Conservation (phyloP, 2,888 invertebrate genomes). For the Phrixothrix hirtus region DNA sequence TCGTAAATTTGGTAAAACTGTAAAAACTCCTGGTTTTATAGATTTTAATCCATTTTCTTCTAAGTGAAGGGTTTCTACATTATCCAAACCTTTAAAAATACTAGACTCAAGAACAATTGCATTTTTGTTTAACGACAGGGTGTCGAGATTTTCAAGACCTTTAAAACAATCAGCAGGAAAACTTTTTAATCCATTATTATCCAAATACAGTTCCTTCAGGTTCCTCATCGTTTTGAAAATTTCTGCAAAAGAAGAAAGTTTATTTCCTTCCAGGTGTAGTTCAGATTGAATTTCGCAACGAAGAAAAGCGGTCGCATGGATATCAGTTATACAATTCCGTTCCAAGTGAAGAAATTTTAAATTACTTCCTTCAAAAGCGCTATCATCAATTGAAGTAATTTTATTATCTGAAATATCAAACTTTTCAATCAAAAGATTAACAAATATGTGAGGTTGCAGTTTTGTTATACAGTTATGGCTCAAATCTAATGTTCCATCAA, state of each 20-base stretch:
- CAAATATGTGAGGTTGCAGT: slow-evolving; percentile 3
- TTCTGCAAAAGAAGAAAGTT: slow-evolving; percentile 6
- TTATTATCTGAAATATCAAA: slow-evolving; percentile 19
- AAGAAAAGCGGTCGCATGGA: slow-evolving; percentile 16
- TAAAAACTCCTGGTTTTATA: slow-evolving; percentile 12
- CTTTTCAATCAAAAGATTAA: slow-evolving; percentile 17
- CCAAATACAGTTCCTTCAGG: slow-evolving; percentile 17
- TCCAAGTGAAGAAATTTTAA: slow-evolving; percentile 21
- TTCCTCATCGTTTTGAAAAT: slow-evolving; percentile 10
- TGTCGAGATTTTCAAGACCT: slow-evolving; percentile 14
- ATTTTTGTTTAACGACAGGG: slow-evolving; percentile 18
- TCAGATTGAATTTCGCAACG: slow-evolving; percentile 18
- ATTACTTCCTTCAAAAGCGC: slow-evolving; percentile 15
- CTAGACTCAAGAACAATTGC: slow-evolving; percentile 3
- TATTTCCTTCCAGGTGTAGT: slow-evolving; percentile 10
- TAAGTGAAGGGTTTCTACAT: slow-evolving; percentile 19
- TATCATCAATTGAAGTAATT: slow-evolving; percentile 8
- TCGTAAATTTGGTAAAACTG: slow-evolving; percentile 7
- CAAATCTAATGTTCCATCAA: slow-evolving; percentile 19
- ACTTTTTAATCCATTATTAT: slow-evolving; percentile 12
- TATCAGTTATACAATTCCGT: slow-evolving; percentile 9
- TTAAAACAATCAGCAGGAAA: slow-evolving; percentile 11
- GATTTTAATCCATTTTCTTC: slow-evolving; percentile 9
- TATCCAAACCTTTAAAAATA: slow-evolving; percentile 7
- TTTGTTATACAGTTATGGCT: slow-evolving; percentile 15